phyloP scores from a whole-genome alignment of 2,113 vertebrate species.

The Corythaixoides concolor region DNA sequence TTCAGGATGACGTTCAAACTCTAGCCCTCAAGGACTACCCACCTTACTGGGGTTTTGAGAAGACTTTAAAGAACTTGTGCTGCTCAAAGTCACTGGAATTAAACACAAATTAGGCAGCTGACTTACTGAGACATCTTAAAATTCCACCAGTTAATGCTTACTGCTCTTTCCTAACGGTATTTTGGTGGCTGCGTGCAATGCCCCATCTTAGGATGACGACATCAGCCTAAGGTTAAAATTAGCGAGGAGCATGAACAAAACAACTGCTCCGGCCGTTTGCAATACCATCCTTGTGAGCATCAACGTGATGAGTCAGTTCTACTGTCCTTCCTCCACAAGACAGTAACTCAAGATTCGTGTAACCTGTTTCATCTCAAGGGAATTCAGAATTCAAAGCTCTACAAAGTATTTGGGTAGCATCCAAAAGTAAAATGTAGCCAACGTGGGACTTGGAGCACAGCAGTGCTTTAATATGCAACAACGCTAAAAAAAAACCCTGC shows the following conservation, averaged over 20 bases:
- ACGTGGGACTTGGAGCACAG: neutral
- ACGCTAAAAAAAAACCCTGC: neutral
- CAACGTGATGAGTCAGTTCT: neutral
- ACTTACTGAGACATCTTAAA: neutral
- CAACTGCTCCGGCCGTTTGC: neutral
- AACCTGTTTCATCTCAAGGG: neutral
- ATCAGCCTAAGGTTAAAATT: neutral
- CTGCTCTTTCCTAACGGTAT: neutral
- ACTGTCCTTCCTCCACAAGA: neutral
- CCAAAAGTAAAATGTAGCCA: neutral
- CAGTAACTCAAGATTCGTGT: neutral
- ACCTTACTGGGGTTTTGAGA: neutral
- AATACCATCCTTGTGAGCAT: neutral
- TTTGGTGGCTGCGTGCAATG: neutral
- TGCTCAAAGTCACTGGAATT: neutral
- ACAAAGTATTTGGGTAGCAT: neutral
- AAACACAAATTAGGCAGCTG: neutral
- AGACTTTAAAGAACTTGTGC: neutral
- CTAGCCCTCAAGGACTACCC: neutral
- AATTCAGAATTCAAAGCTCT: neutral
- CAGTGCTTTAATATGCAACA: neutral
- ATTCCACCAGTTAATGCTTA: neutral
- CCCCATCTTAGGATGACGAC: neutral
- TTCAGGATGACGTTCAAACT: neutral
- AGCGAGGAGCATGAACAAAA: neutral